Base-by-base conservation (phyloP, 2,888 invertebrate species). In the Folsomia candida region DNA sequence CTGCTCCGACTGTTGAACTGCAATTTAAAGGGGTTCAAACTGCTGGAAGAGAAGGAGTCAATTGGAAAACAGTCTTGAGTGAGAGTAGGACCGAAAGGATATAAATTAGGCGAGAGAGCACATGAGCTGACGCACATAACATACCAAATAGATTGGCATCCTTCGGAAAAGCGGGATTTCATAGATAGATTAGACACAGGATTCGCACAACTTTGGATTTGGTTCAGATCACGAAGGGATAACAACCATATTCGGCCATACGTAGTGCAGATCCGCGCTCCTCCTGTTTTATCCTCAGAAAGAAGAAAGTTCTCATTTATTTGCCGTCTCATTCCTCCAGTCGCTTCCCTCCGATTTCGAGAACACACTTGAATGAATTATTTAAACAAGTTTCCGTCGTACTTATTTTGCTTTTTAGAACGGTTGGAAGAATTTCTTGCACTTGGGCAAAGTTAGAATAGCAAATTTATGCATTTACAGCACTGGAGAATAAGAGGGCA, bases 321-420 rank as follows among this genome's bases (percentile, higher is more conserved):
- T 37, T 4, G 6, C 37, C 6, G 37, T 37, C 14, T 14, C 37
- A 37, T 37, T 37, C 37, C 37, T 37, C 4, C 37, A 4, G 37
- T 37, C 37, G 37, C 54, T 20, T 54, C n/a, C 20, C 6, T 54
- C 20, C 54, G 54, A 54, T 14, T 54, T 54, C 14, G 14, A 37
- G 37, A 60, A 22, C 28, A 25, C 60, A 60, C 37, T 62, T 29
- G 67, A 67, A 67, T 67, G 67, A 67, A 59, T 67, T 67, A 59
- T 67, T 67, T 67, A 59, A 37, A 28, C 59, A 67, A 67, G 59
- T 67, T 67, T 67, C 47, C 20, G 11, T 59, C 67, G 4, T 51
- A 51, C 26, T 65, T 65, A 65, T 65, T 65, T 65, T 26, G 54
- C 22, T 65, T 22, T 29, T 65, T 51, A 24, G 20, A 47, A 65